phyloP scores from a whole-genome alignment of 1,140 invertebrate species.

The Cyclina sinensis region DNA sequence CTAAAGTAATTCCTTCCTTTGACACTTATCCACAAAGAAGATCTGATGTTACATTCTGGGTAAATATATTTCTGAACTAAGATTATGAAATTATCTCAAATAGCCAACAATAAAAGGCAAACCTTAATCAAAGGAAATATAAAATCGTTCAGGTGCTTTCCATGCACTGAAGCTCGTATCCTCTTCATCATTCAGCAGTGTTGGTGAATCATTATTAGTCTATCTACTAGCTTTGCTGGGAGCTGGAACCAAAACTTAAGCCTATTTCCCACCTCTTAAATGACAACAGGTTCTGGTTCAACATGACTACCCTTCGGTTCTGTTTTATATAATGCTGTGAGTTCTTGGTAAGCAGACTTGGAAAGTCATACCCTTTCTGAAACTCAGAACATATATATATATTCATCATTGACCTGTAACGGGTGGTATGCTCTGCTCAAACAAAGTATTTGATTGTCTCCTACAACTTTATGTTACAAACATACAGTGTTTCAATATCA shows the following conservation, averaged over 20 bases:
- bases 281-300: background rate
- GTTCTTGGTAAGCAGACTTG: slow-evolving; percentile 47
- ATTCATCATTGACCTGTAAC: no score
- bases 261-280: background rate
- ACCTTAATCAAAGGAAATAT: no score
- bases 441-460: no score
- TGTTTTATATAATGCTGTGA: slow-evolving; percentile 48
- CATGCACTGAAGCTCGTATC: slow-evolving; percentile 63
- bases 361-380: slow-evolving; percentile 57
- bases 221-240: slow-evolving; percentile 3
- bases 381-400: background rate
- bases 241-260: background rate
- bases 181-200: slow-evolving; percentile 54
- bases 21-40: no score
- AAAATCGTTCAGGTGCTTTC: slow-evolving; percentile 42
- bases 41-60: no score
- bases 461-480: no score
- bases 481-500: no score
- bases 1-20: no score
- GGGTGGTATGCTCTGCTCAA: no score
- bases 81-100: no score
- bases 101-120: no score
- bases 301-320: background rate
- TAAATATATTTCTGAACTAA: no score
- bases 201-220: slow-evolving; percentile 47